Base-by-base conservation (phyloP, 2,888 invertebrate genomes). In the Syrista parreyssii region DNA sequence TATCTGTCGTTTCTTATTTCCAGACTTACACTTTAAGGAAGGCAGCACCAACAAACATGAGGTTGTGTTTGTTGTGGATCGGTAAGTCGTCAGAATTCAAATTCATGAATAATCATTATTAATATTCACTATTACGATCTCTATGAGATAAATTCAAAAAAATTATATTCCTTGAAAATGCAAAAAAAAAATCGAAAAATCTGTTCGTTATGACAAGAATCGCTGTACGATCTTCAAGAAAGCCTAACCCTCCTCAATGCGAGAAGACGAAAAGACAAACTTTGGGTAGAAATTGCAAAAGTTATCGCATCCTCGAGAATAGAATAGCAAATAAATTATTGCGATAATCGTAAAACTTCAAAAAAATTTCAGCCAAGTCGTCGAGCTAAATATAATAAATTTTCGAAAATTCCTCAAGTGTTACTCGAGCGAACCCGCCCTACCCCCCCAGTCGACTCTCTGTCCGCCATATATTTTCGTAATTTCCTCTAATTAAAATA, bases 401-500 rank as follows among this genome's bases (percentile, higher is more conserved):
- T 40, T 40, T 40, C 40, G 40, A 40, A 15, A 40, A 40, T 40
- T 40, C 40, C 40, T 15, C 40, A 40, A 40, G 40, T 40, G 40
- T 40, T 40, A 40, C 15, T 40, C 40, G 40, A 40, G 40, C 40
- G 40, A 40, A 15, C 40, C 15, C 15, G 15, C 40, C 40, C 40
- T 15, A n/a, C 40, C 36, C 36, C 4, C 36, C 12, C 12, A 12
- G 12, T 12, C 36, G 1, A 12, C 36, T 36, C 36, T 40, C 2
- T 40, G 40, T 40, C 40, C 40, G 15, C 40, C 15, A 30, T 69
- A 69, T 69, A 31, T 69, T 86, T 89, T 90, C 89, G 90, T 89
- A 90, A 90, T 87, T 88, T 90, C 90, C 90, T 89, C 80, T 87
- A 89, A 89, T 90, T 89, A 89, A 88, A 88, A 88, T 86, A 84